Evolutionary conservation across 2,113 vertebrate species (phyloP), one percentile per base, ranked within the genome.

Genomic region (Conger conger): DNA sequence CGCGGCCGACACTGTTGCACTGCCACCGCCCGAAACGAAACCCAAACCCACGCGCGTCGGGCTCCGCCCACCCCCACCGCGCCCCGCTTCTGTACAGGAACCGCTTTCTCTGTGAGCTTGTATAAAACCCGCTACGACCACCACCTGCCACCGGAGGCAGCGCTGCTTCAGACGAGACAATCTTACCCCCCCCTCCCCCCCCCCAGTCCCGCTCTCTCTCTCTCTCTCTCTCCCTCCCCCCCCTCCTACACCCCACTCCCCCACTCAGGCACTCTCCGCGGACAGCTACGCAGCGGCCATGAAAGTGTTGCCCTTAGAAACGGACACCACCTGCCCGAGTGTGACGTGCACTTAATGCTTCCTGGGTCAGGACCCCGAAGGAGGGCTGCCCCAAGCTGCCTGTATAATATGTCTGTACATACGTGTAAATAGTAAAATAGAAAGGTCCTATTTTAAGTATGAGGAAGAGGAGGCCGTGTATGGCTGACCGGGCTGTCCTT

Each of bases 401-500:
- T 40, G 88, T 73, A 60, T 6, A 45, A 88, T 89, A 90, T 91
- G 78, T 85, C 81, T 87, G 89, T 89, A 86, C 81, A 86, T 82
- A 79, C 23, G 4, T 95, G 94, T 95, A 95, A 94, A 95, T 95
- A 94, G 6, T 84, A 76, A 92, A 93, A 93, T 50, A 93, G 93
- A 88, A 92, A 93, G 91, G 89, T 91, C 95, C 92, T 95, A 95
- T 95, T 95, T 95, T 95, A 92, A 87, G 92, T 93, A 94, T 87
- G 90, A 93, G 89, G 78, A 86, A 87, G 82, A 86, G 90, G 91
- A 90, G 90, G 90, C 50, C 84, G 86, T 91, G 90, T 94, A 91
- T 91, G 60, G 57, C 57, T 27, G 23, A 90, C 87, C 90, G 92
- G 91, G 93, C 89, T 88, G n/a, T 73, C n/a, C 68, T 73, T 73